Evolutionary conservation across 2,888 invertebrate genomes (phyloP), one percentile per base, ranked within the genome.

Genomic region (Arenicola marina): DNA sequence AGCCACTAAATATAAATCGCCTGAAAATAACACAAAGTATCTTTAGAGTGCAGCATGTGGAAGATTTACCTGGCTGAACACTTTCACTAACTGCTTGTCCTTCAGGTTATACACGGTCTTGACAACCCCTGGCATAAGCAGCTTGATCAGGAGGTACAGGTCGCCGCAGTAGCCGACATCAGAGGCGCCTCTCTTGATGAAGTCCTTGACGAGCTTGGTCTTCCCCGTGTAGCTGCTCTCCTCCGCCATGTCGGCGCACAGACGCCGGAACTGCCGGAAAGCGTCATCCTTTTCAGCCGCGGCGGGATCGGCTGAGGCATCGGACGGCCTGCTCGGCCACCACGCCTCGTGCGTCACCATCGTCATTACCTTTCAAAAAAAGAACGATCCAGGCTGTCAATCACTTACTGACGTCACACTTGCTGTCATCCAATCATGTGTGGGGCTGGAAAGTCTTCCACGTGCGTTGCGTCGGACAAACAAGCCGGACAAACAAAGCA

Each of bases 81-180:
- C 83, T 84, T 96, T 95, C 0, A 94, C 86, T 59, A 97, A 86
- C 78, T 95, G 94, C 81, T 94, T 95, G 78, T 91, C 93, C 85
- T 94, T 93, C 55, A 97, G 85, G 85, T 96, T 95, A 80, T 95
- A 97, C 34, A 95, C 89, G 65, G 92, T 86, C 81, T 93, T 93
- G 18, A 89, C 87, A 31, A 90, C 90, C 53, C 89, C 90, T 0
- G 95, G 96, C 56, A 96, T 84, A 28, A 96, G 83, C 69, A 95
- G 83, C 75, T 90, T 90, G 78, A 93, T 89, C 92, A 94, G 91
- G 48, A 93, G 84, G 51, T 88, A 85, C 32, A 91, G 80, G 81
- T 95, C 90, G 1, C 95, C 91, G 76, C 89, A 87, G 78, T 92
- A 95, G 11, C 75, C 77, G 63, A 85, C 74, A 66, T 79, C 79